Conservation (phyloP, 2,113 vertebrate species). For the Progne subis region DNA sequence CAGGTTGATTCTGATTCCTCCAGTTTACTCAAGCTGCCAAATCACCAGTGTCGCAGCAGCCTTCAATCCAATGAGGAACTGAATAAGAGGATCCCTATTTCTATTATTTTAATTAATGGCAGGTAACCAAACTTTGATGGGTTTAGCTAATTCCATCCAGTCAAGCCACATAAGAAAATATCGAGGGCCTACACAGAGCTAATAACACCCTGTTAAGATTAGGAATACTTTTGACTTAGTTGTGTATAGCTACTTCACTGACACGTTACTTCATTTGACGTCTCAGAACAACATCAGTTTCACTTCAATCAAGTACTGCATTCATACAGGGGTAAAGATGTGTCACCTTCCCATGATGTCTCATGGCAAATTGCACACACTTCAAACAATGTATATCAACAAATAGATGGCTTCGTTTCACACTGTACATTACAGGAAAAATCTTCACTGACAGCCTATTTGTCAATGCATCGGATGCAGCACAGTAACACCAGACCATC, state of each 20-base stretch:
- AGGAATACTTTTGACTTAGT: neutral
- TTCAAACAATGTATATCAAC: conserved; percentile 60
- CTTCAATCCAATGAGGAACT: neutral
- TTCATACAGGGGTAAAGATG: neutral
- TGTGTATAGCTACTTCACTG: neutral
- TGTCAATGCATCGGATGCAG: conserved; percentile 44
- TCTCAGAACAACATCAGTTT: neutral
- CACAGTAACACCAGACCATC: conserved; percentile 52
- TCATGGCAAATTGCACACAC: conserved; percentile 32
- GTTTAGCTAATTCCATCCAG: neutral
- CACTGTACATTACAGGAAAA: conserved; percentile 58
- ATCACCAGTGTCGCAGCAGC: neutral
- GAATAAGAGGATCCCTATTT: neutral
- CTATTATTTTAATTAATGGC: neutral
- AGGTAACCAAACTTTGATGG: neutral
- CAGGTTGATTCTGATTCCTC: neutral
- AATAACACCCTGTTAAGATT: neutral
- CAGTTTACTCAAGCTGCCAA: neutral
- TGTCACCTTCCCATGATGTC: conserved; percentile 4
- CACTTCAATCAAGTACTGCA: neutral
- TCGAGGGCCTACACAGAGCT: neutral
- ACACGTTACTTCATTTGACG: neutral
- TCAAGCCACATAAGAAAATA: neutral
- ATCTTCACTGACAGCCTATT: conserved; percentile 59
- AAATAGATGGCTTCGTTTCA: conserved; percentile 51